phyloP scores from a whole-genome alignment of 92 coral and sea anemone genomes.

The Epizoanthus scotinus region DNA sequence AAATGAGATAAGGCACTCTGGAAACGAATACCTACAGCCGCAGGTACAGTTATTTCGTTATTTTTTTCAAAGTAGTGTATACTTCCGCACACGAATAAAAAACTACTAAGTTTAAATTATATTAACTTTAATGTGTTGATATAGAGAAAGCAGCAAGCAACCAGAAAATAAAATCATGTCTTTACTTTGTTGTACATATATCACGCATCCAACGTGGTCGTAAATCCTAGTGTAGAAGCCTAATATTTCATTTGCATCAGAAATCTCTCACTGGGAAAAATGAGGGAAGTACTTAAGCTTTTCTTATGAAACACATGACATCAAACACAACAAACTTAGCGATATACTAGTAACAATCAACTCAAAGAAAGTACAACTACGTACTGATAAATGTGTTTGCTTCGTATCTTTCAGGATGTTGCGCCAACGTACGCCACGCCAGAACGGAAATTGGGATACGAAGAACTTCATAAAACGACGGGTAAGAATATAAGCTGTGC shows the following conservation, averaged over 20 bases:
- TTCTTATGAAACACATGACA: no score
- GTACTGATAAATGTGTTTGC: background rate
- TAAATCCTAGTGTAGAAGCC: no score
- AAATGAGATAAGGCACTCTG: background rate
- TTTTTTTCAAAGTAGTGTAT: no score
- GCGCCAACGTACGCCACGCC: background rate
- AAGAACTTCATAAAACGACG: background rate
- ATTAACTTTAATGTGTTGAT: background rate
- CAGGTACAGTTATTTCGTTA: constrained; percentile 6
- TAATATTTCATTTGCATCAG: no score
- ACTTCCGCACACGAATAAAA: no score
- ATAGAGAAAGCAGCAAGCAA: background rate
- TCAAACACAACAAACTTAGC: background rate
- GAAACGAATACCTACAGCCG: constrained; percentile 13
- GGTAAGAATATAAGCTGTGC: background rate
- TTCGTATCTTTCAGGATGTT: background rate
- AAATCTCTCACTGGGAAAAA: no score
- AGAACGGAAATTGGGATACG: background rate
- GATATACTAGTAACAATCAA: background rate
- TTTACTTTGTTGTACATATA: no score
- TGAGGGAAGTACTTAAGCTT: no score
- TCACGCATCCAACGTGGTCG: no score
- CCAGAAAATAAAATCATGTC: no score
- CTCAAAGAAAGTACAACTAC: background rate
- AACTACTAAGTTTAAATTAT: background rate